A percentile compares a stretch with the other conserved stretches of the same genome.
Evolutionary conservation across 1,140 invertebrate genomes (phyloP).

Genomic region (Zelostemma sp.): DNA sequence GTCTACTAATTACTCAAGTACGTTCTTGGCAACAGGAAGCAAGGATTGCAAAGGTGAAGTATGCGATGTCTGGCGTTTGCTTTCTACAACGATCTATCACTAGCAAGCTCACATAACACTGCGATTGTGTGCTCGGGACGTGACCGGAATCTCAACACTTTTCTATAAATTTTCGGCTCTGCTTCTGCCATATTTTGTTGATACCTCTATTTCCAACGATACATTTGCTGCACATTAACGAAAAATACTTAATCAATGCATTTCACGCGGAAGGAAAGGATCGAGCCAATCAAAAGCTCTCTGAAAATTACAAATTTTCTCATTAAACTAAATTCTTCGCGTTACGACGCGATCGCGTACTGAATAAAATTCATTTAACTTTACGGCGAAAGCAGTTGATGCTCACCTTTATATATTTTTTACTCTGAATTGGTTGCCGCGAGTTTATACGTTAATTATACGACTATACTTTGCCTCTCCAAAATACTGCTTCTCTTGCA

Average conservation of each 20-base stretch:
- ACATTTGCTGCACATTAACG: constrained; percentile 12
- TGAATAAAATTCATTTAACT: constrained; percentile 15
- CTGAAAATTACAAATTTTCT: not conserved
- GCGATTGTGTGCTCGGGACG: constrained; percentile 18
- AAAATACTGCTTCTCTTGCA: too few relatives aligned
- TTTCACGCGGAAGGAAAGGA: constrained; percentile 14
- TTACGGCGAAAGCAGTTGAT: too few relatives aligned
- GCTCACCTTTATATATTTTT: too few relatives aligned
- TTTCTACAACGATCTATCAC: constrained; percentile 34
- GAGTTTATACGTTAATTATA: too few relatives aligned
- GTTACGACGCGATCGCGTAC: constrained; percentile 15
- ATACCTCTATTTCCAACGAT: constrained; percentile 34
- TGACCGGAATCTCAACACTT: constrained; percentile 30
- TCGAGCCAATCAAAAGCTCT: too few relatives aligned
- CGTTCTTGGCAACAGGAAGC: constrained; percentile 27
- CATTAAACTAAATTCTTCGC: constrained; percentile 5
- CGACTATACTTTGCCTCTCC: too few relatives aligned
- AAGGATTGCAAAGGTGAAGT: constrained; percentile 29
- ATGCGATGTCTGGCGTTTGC: constrained; percentile 25
- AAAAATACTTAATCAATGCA: not conserved
- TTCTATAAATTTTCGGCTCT: constrained; percentile 28
- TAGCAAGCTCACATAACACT: not conserved
- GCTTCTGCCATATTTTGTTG: constrained; percentile 17
- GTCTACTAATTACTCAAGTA: constrained; percentile 25
- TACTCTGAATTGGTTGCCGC: too few relatives aligned